Percentiles rank a stretch among this genome's conserved stretches.
These are phyloP conservation scores for Erythrolamprus reginae DNA, from an alignment of 2,113 vertebrate species.

Conservation along the genomic window DNA sequence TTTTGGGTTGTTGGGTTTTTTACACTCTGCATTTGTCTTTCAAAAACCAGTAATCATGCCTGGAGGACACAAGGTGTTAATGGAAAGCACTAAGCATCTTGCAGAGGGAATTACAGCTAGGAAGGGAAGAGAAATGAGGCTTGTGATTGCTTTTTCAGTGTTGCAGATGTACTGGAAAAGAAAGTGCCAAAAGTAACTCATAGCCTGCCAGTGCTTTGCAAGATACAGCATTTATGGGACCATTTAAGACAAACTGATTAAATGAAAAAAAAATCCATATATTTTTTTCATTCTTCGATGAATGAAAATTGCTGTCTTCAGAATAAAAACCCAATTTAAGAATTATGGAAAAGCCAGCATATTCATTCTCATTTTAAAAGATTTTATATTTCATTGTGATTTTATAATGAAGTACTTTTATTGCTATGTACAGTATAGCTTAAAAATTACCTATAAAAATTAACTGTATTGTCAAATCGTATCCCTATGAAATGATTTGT, in stretches of 20 bases:
- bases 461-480: background rate
- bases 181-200: background rate
- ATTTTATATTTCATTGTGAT: background rate
- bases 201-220: background rate
- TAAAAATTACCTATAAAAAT: background rate
- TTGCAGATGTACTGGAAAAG: background rate
- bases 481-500: background rate
- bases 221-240: background rate
- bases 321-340: background rate
- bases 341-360: background rate
- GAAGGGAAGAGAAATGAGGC: background rate
- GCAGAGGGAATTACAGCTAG: background rate
- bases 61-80: background rate
- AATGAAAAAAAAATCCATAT: background rate
- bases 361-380: background rate
- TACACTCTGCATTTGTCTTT: background rate
- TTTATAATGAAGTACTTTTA: background rate
- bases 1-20: background rate
- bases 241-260: background rate
- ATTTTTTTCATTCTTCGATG: background rate
- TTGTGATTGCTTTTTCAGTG: background rate
- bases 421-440: background rate
- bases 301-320: background rate
- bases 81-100: background rate
- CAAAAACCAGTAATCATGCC: background rate